These are phyloP conservation scores for Maniola hyperantus DNA, from an alignment of 2,888 invertebrate genomes.

Conservation along the genomic window DNA sequence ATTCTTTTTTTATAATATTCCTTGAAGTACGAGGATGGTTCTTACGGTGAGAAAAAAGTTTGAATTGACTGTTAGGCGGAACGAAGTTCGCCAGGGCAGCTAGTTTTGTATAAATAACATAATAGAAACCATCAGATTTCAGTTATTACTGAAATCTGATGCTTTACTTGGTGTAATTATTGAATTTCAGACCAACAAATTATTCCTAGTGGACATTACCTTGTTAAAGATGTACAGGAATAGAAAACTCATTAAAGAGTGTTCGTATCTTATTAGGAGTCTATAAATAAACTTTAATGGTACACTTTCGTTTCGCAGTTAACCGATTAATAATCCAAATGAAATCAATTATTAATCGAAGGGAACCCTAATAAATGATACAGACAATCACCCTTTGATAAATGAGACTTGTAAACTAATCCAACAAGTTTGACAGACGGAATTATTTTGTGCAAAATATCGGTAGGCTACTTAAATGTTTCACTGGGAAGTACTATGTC, in stretches of 20 bases:
- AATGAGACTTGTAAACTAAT: slow-evolving; percentile 60
- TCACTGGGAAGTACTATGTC: slow-evolving; percentile 48
- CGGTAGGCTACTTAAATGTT: slow-evolving; percentile 46
- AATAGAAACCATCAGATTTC: no score
- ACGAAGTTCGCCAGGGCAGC: no score
- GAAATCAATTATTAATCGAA: slow-evolving; percentile 15
- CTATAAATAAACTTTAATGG: slow-evolving; percentile 21
- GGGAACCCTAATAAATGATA: slow-evolving; percentile 37
- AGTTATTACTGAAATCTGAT: no score
- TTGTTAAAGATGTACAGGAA: slow-evolving; percentile 7
- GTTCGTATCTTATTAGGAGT: slow-evolving; percentile 12
- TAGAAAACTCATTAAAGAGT: slow-evolving; percentile 13
- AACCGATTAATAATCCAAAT: slow-evolving; percentile 11
- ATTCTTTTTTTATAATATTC: no score
- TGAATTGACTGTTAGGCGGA: no score
- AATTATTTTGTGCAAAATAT: slow-evolving; percentile 53
- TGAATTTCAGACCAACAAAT: not conserved
- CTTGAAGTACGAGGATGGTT: no score
- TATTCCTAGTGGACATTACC: not conserved
- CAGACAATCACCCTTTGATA: slow-evolving; percentile 54
- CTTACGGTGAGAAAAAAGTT: no score
- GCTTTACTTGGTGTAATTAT: no score
- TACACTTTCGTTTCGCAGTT: slow-evolving; percentile 14
- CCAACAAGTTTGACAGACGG: slow-evolving; percentile 53
- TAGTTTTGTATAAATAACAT: no score